Conservation (phyloP, 2,113 vertebrate genomes). For the Caranx ignobilis region DNA sequence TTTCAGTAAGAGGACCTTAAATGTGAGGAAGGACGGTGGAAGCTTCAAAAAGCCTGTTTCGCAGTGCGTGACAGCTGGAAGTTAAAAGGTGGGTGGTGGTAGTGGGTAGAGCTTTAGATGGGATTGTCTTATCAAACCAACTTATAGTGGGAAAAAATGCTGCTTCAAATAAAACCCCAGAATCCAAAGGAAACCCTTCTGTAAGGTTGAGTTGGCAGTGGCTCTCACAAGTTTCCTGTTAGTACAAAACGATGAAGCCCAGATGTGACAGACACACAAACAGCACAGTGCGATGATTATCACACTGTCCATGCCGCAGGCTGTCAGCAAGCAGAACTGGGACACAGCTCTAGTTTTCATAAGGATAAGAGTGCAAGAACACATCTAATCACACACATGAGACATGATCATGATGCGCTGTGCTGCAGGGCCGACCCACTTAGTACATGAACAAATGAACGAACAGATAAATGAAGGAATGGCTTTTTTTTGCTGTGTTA, state of each 20-base stretch:
- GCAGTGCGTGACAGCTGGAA: too few species aligned
- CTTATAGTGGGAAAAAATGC: too few species aligned
- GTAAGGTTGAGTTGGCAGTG: not conserved
- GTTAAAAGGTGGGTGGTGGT: too few species aligned
- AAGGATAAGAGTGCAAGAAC: constrained; percentile 13
- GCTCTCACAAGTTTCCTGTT: not conserved
- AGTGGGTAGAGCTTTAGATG: too few species aligned
- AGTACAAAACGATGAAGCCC: not conserved
- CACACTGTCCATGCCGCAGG: not conserved
- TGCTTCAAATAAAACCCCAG: too few species aligned
- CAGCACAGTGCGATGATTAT: not conserved
- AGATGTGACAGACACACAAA: not conserved
- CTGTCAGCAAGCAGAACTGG: not conserved
- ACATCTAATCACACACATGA: not conserved
- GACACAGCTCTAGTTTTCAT: constrained; percentile 32
- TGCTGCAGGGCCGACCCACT: not conserved
- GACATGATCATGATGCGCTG: constrained; percentile 1
- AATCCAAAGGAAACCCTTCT: too few species aligned
- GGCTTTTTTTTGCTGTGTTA: not conserved
- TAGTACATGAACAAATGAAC: not conserved
- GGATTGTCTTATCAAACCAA: too few species aligned
- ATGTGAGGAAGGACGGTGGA: too few species aligned
- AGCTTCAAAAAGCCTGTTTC: too few species aligned
- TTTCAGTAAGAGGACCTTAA: too few species aligned
- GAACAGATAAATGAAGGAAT: not conserved